Evolutionary conservation across 2,797 vertebrate genomes (phyloP), one percentile per base, ranked within the genome.

Genomic region (Pipistrellus nathusii): DNA sequence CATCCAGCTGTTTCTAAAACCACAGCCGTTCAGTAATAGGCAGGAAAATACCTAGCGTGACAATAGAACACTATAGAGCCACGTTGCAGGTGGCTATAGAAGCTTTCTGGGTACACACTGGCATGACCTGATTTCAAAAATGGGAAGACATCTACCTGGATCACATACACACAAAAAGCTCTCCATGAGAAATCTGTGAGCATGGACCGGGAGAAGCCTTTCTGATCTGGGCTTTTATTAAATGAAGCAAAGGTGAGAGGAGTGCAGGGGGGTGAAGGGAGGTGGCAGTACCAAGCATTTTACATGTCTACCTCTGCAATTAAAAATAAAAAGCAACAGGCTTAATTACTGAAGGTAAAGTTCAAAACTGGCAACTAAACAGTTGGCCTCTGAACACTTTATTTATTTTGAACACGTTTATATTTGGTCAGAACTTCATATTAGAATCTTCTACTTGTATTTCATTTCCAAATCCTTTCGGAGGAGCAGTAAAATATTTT

Each of bases 1-100:
- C 89, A 96, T 88, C 90, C 96, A 97, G 97, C 94, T 97, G 95
- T 96, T 97, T 96, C 82, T 85, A 44, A 97, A 92, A 83, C 57
- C 78, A 87, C 96, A 97, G 95, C 77, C 96, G 92, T 88, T 96
- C 73, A 13, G 44, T 91, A 94, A 94, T 51, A 90, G 75, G 87
- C 75, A 95, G 53, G 59, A 85, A 94, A 97, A 95, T 48, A 90
- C 81, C 81, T 30, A 80, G 80, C 64, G 77, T 73, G 41, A 86
- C 48, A 83, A 94, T 35, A 55, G 55, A 76, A 85, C 46, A 91
- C 4, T 69, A 82, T 6, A 90, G 53, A 83, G 68, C 30, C 75
- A 66, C 35, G 20, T 14, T 73, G 69, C 93, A 96, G 89, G 85
- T 88, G 95, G 62, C 27, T 51, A 6, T 25, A 27, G 69, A 55